phyloP scores from a whole-genome alignment of 2,113 vertebrate species.

The Octodon degus region DNA sequence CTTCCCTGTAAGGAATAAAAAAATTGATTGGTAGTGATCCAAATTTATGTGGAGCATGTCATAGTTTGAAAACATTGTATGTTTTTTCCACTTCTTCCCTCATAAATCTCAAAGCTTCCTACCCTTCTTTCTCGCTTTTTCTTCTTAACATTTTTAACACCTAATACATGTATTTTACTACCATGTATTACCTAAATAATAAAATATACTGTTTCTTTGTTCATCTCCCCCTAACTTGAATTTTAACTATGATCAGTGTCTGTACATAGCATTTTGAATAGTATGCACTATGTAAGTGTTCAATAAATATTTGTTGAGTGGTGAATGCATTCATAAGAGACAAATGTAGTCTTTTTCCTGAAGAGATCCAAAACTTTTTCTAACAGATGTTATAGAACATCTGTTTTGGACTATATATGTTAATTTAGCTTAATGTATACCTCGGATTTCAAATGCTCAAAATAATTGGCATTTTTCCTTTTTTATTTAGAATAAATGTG shows the following conservation, averaged over 20 bases:
- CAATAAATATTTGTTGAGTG: background rate
- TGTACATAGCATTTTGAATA: background rate
- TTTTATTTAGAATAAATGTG: constrained; percentile 41
- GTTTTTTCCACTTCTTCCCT: background rate
- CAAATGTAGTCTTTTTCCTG: background rate
- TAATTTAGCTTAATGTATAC: background rate
- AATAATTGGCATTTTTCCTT: background rate
- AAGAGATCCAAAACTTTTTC: constrained; percentile 9
- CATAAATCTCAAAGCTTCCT: background rate
- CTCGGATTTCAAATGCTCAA: constrained; percentile 1
- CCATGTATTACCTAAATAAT: background rate
- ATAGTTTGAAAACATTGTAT: background rate
- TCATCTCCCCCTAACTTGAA: background rate
- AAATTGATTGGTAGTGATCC: background rate
- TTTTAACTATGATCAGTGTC: background rate
- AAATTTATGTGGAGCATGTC: background rate
- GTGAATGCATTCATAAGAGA: constrained; percentile 20
- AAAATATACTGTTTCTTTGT: background rate
- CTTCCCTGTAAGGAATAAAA: constrained; percentile 26
- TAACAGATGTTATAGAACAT: background rate
- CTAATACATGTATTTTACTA: background rate
- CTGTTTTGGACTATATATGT: background rate
- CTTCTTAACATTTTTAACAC: constrained; percentile 18
- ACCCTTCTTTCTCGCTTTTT: background rate
- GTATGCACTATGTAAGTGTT: background rate